Evolutionary conservation across 2,888 invertebrate genomes (phyloP).

Genomic region (Napeogenes sylphis): DNA sequence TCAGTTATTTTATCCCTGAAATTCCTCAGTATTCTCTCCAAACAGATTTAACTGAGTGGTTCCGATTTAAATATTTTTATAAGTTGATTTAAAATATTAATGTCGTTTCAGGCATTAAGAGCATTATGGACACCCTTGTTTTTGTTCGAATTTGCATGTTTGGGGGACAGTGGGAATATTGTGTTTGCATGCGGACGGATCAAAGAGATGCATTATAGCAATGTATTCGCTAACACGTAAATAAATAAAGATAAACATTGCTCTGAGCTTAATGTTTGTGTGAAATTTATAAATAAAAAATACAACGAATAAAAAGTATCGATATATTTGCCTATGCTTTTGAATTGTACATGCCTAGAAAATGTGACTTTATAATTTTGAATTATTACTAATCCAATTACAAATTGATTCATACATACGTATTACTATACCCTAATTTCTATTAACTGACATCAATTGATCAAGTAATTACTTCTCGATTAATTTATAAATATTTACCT

Average conservation of each 20-base stretch:
- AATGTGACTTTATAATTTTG: no score
- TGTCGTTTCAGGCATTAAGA: constrained; percentile 67
- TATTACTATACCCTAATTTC: no score
- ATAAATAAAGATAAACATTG: constrained; percentile 71
- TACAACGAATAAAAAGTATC: constrained; percentile 19
- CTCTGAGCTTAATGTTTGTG: constrained; percentile 22
- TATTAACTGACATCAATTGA: no score
- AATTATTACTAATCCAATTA: no score
- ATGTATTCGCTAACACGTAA: constrained; percentile 72
- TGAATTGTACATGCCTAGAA: constrained; percentile 12
- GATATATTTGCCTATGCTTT: constrained; percentile 7
- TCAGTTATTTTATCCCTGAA: neutral
- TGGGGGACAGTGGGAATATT: constrained; percentile 41
- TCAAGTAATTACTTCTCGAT: no score
- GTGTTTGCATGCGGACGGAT: constrained; percentile 58
- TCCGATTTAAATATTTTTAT: constrained; percentile 65
- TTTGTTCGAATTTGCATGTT: constrained; percentile 67
- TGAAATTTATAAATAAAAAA: constrained; percentile 10
- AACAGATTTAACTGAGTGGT: constrained; percentile 41
- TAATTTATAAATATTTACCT: no score
- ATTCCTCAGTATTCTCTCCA: constrained; percentile 18
- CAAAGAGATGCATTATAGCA: constrained; percentile 61
- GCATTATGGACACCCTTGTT: constrained; percentile 72
- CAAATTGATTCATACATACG: no score
- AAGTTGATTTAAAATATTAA: constrained; percentile 76